phyloP scores from a whole-genome alignment of 2,888 invertebrate genomes.

The Eulithis prunata region DNA sequence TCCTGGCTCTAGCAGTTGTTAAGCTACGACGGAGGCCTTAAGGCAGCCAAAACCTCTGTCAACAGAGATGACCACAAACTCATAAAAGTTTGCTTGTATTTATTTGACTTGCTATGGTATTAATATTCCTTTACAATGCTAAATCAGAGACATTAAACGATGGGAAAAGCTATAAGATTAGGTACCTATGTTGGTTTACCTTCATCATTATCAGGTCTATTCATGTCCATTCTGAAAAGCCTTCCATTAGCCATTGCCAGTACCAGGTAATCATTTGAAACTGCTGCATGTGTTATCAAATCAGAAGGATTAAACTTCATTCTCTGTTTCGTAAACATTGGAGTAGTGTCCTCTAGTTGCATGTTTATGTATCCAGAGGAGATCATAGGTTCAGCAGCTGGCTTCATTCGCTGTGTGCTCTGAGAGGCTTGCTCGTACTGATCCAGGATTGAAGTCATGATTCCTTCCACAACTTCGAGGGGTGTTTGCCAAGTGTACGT shows the following conservation, averaged over 20 bases:
- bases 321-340: constrained; percentile 94
- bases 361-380: constrained; percentile 82
- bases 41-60: too few species aligned
- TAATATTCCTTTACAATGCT: too few species aligned
- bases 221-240: constrained; percentile 91
- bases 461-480: background rate
- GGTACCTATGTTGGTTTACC: constrained; percentile 76
- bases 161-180: too few species aligned
- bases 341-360: constrained; percentile 88
- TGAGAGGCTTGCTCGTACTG: constrained; percentile 93
- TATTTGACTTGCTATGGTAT: too few species aligned
- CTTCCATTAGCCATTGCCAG: constrained; percentile 93
- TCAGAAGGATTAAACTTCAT: constrained; percentile 92
- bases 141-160: too few species aligned
- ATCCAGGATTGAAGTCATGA: constrained; percentile 93
- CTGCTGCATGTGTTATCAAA: constrained; percentile 91
- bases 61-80: too few species aligned
- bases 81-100: too few species aligned
- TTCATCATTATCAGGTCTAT: constrained; percentile 90
- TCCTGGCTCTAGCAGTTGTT: too few species aligned
- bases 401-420: constrained; percentile 67
- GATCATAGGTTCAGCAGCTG: constrained; percentile 72
- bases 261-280: constrained; percentile 92
- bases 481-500: background rate
- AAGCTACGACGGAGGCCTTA: too few species aligned